A percentile compares a stretch with the other conserved stretches of the same genome.
Conservation (phyloP, 2,888 invertebrate species). For the Dione vanillae region DNA sequence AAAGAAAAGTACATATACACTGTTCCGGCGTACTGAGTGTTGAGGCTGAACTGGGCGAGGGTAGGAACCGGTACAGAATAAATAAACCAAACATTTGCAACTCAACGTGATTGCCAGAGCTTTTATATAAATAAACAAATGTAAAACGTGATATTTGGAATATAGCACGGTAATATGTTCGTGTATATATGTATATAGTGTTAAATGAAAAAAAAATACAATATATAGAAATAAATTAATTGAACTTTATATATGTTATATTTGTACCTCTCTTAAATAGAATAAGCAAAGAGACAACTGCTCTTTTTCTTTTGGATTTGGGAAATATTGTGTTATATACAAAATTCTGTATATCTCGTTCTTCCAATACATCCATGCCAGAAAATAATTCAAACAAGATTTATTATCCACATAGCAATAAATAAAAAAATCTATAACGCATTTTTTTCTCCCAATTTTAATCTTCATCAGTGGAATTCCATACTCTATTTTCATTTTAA, state of each 20-base stretch:
- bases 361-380: too few relatives aligned
- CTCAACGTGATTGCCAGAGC: constrained; percentile 9
- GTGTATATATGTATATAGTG: not conserved
- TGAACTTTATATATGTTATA: too few relatives aligned
- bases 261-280: too few relatives aligned
- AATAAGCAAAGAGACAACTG: too few relatives aligned
- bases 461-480: constrained; percentile 6
- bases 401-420: too few relatives aligned
- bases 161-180: not conserved
- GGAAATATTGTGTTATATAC: too few relatives aligned
- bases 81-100: constrained; percentile 7
- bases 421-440: too few relatives aligned
- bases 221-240: too few relatives aligned
- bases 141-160: constrained; percentile 15
- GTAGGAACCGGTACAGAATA: constrained; percentile 18
- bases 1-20: not conserved
- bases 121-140: constrained; percentile 11
- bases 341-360: too few relatives aligned
- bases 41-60: not conserved
- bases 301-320: too few relatives aligned
- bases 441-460: not conserved
- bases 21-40: not conserved
- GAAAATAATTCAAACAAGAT: too few relatives aligned
- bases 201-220: not conserved
- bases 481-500: constrained; percentile 12